These are phyloP conservation scores for Brachyptera risi DNA, from an alignment of 2,888 invertebrate genomes.

Conservation along the genomic window DNA sequence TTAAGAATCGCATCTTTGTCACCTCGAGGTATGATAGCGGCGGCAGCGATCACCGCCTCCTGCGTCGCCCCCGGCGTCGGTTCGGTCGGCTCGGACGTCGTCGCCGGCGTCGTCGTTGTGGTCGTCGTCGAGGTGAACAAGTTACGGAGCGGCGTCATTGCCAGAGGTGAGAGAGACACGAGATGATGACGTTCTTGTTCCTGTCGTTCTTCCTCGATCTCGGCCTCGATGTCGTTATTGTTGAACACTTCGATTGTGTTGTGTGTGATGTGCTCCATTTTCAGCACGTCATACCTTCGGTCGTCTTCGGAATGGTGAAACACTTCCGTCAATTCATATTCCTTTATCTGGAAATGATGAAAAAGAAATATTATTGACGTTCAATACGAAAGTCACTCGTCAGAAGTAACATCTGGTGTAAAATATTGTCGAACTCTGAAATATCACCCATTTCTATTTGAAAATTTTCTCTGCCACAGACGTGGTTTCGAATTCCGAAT, in stretches of 20 bases:
- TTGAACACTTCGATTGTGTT: constrained; percentile 43
- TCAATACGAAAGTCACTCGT: too few relatives aligned
- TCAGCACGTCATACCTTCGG: constrained; percentile 66
- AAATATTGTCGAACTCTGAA: background rate
- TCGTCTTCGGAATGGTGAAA: constrained; percentile 81
- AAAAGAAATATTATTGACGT: too few relatives aligned
- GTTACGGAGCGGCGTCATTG: constrained; percentile 28
- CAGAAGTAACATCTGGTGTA: too few relatives aligned
- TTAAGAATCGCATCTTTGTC: constrained; percentile 67
- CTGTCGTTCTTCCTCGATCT: constrained; percentile 73
- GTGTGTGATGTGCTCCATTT: constrained; percentile 58
- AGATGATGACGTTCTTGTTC: constrained; percentile 24
- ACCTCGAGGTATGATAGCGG: constrained; percentile 58
- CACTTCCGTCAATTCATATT: constrained; percentile 82
- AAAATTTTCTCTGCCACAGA: background rate
- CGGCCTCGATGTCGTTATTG: constrained; percentile 49
- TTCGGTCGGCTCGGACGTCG: constrained; percentile 4
- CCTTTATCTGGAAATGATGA: constrained; percentile 60
- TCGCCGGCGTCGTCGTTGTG: constrained; percentile 6
- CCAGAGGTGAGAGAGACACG: constrained; percentile 24
- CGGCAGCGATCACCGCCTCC: constrained; percentile 38
- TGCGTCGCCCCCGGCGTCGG: constrained; percentile 3
- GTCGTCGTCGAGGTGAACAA: constrained; percentile 1
- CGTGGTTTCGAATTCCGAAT: background rate
- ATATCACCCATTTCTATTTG: background rate